Base-by-base conservation (phyloP, 2,888 invertebrate genomes). In the Cotesia congregata region DNA sequence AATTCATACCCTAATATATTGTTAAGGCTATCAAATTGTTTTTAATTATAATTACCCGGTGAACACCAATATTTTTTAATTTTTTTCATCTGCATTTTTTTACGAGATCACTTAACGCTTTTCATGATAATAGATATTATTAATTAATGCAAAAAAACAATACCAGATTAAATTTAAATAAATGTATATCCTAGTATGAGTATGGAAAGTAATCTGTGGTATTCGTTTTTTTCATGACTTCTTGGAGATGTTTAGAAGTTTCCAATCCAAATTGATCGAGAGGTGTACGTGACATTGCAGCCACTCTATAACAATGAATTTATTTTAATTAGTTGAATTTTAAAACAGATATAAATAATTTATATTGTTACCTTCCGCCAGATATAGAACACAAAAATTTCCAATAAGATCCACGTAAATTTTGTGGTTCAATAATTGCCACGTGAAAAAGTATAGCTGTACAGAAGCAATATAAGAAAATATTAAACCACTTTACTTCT, bases 401-500 rank as follows among this genome's bases (percentile, higher is more conserved):
- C 92, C 94, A 95, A 89, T 97, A 97, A 75, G 95, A 95, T n/a
- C 93, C 91, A 80, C 96, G 91, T 80, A 97, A 88, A 85, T 93
- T 94, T 77, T 94, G 93, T 0, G 96, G 95, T 87, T 97, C 96
- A 77, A 96, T 84, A 60, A 95, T 92, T 73, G 94, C 95, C 5
- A 93, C 93, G 89, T 95, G 95, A 87, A 96, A 95, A 60, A 96
- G 91, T 79, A 94, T 90, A 9, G 94, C 94, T 4, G 96, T 96
- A 81, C 95, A 94, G 78, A 95, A 90, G 80, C 95, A 93, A 87
- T 96, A 96, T 41, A 96, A 90, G 76, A 95, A 90, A 68, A 94
- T 91, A 74, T 93, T 93, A 81, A 94, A 95, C 83, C 93, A 92
- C 60, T 93, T 93, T 41, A 95, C 90, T 84, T 92, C 91, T 12